These are phyloP conservation scores for Horisme vitalbata DNA, from an alignment of 2,888 invertebrate species.

Conservation along the genomic window DNA sequence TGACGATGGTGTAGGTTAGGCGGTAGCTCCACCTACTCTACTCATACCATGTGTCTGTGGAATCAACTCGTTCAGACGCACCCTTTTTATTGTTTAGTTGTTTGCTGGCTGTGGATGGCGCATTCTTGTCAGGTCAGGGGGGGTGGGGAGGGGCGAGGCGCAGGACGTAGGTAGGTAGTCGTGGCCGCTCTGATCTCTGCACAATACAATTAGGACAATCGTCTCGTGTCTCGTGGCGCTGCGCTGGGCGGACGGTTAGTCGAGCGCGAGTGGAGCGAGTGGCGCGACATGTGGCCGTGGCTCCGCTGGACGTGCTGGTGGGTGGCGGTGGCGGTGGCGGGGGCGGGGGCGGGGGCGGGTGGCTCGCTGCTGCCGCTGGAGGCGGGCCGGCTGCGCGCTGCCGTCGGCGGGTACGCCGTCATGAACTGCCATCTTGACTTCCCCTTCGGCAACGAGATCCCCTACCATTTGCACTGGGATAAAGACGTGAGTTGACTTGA, in stretches of 20 bases:
- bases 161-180: too few relatives aligned
- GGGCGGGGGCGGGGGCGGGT: conserved; percentile 30
- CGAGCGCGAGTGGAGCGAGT: conserved; percentile 16
- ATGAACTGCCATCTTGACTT: conserved; percentile 94
- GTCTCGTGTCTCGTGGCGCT: too few relatives aligned
- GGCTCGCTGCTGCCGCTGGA: conserved; percentile 66
- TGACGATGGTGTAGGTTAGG: too few relatives aligned
- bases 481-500: conserved; percentile 91
- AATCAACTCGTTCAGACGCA: too few relatives aligned
- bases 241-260: conserved; percentile 14
- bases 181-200: too few relatives aligned
- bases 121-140: too few relatives aligned
- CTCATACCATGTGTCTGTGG: too few relatives aligned
- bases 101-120: too few relatives aligned
- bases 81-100: too few relatives aligned
- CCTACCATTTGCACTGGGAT: conserved; percentile 94
- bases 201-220: too few relatives aligned
- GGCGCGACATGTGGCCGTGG: conserved; percentile 8
- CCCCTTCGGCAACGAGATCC: conserved; percentile 92
- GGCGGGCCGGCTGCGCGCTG: conserved; percentile 82
- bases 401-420: conserved; percentile 90
- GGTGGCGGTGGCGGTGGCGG: conserved; percentile 20
- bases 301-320: conserved; percentile 21
- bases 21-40: too few relatives aligned
- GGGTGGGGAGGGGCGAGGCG: too few relatives aligned